phyloP scores from a whole-genome alignment of 2,113 vertebrate genomes.

The Hiodon tergisus region DNA sequence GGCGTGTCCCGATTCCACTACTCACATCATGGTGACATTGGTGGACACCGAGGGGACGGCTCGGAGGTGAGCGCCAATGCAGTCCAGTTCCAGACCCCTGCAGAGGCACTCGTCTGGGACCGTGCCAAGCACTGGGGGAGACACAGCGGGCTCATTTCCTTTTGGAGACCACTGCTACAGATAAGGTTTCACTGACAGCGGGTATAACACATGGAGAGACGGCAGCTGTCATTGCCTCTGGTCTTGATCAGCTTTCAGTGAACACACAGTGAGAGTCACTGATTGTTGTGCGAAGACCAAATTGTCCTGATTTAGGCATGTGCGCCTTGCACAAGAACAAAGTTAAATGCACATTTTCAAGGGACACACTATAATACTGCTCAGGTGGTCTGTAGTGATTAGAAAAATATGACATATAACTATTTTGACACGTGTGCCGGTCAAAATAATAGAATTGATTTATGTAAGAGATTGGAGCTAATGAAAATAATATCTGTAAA shows the following conservation, averaged over 20 bases:
- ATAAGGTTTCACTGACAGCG: no score
- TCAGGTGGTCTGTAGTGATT: not conserved
- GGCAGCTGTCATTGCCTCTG: no score
- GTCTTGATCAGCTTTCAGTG: no score
- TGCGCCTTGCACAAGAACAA: not conserved
- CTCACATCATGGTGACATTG: conserved; percentile 90
- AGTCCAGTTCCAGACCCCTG: conserved; percentile 76
- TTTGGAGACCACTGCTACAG: no score
- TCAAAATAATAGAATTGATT: not conserved
- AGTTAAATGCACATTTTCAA: not conserved
- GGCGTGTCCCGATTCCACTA: conserved; percentile 28
- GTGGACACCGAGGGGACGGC: conserved; percentile 75
- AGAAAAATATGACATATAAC: not conserved
- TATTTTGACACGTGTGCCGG: not conserved
- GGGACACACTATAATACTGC: not conserved
- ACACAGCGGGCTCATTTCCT: not conserved
- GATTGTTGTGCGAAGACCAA: not conserved
- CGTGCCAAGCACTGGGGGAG: conserved; percentile 66
- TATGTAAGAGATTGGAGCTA: not conserved
- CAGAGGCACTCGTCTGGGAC: conserved; percentile 76
- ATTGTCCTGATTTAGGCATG: not conserved
- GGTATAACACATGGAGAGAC: no score
- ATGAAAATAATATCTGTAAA: not conserved
- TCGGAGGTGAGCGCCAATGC: conserved; percentile 67
- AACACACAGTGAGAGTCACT: not conserved